Percentiles rank a stretch among this genome's conserved stretches.
These are phyloP conservation scores for Pangasius larnaudii DNA, from an alignment of 2,797 vertebrate species.

Conservation along the genomic window DNA sequence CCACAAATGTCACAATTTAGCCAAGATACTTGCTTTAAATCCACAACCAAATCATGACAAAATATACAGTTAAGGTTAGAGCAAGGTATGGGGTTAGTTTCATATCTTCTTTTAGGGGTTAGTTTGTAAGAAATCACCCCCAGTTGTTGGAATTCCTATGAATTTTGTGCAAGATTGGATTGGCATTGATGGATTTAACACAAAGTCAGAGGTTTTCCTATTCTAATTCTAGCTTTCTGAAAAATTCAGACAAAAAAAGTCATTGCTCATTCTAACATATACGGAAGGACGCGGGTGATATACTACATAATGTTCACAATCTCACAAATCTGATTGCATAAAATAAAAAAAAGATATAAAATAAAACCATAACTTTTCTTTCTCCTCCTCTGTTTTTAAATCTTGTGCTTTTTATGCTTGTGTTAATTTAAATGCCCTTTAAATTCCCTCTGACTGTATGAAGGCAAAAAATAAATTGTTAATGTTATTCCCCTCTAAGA, in stretches of 20 bases:
- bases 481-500: slow-evolving; percentile 36
- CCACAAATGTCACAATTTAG: not conserved
- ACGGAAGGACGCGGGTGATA: not conserved
- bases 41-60: not conserved
- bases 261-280: not conserved
- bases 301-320: not conserved
- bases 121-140: not conserved
- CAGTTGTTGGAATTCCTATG: not conserved
- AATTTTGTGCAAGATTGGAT: not conserved
- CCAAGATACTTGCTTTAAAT: not conserved
- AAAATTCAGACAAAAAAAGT: not conserved
- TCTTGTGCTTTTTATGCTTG: slow-evolving; percentile 22
- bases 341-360: not conserved
- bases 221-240: not conserved
- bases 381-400: not conserved
- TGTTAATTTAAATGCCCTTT: slow-evolving; percentile 39
- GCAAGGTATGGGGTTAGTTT: not conserved
- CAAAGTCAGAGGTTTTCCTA: not conserved
- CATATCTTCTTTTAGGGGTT: not conserved
- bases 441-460: slow-evolving; percentile 29
- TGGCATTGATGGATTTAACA: not conserved
- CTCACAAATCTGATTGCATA: not conserved
- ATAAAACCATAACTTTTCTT: not conserved
- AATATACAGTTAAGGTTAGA: not conserved
- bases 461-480: slow-evolving; percentile 46